Evolutionary conservation across 2,113 vertebrate species (phyloP).

Genomic region (Larimichthys crocea): DNA sequence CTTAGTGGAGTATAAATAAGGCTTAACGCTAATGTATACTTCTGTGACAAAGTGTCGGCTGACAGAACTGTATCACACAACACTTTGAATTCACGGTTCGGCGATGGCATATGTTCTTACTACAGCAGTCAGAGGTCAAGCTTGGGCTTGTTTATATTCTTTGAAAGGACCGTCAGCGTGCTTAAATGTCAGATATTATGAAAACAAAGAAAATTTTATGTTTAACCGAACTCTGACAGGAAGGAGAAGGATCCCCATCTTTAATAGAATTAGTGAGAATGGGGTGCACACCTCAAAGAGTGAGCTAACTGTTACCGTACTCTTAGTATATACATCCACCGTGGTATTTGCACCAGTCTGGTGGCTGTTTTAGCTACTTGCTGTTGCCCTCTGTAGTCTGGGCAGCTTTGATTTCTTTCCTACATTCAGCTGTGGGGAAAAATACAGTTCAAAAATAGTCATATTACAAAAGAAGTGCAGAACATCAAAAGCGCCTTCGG

Average conservation of each 20-base stretch:
- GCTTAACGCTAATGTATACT: constrained; percentile 20
- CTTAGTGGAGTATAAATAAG: constrained; percentile 9
- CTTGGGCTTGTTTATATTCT: constrained; percentile 21
- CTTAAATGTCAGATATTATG: not conserved
- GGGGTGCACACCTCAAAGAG: not conserved
- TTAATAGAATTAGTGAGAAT: not conserved
- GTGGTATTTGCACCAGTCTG: not conserved
- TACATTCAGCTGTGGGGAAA: too few species aligned
- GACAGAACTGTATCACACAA: constrained; percentile 35
- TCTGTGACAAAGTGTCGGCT: constrained; percentile 20
- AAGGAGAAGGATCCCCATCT: not conserved
- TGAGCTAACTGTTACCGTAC: not conserved
- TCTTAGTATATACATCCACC: not conserved
- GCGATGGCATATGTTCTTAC: not conserved
- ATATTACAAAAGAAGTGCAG: too few species aligned
- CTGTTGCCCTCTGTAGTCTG: not conserved
- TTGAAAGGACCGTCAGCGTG: not conserved
- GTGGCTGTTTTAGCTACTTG: not conserved
- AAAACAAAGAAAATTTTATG: not conserved
- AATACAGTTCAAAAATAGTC: too few species aligned
- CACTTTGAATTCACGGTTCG: constrained; percentile 6
- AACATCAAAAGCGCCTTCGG: not conserved
- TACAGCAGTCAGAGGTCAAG: not conserved
- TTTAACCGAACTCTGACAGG: not conserved
- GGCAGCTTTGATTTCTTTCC: not conserved